Base-by-base conservation (phyloP, 2,888 invertebrate genomes). In the Catocala fraxini region DNA sequence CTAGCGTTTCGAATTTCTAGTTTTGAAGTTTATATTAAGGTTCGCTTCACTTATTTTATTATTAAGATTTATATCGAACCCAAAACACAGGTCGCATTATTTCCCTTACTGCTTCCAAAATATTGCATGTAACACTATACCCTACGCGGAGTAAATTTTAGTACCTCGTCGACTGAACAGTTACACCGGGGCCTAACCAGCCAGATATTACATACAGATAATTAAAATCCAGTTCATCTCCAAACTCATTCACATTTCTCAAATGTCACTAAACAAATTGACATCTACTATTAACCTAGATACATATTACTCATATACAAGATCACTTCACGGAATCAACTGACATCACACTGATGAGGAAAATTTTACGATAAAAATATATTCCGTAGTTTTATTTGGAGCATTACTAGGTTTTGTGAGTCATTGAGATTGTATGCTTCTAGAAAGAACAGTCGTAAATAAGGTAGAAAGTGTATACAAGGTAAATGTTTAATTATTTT, bases 321-420 rank as follows among this genome's bases (percentile, higher is more conserved):
- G 7, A 59, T 57, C 63, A 66, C 59, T 54, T 66, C 66, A 54
- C 46, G 51, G 63, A 66, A 66, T 9, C 15, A 46, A 12, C 35
- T 56, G 49, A 56, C 41, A 51, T 58, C 51, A 58, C 49, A 47
- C 35, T 47, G 5, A 56, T 12, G 33, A 60, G 54, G 57, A 54
- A 58, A 63, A 57, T 53, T 45, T 52, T 6, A 52, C 46, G 4
- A 46, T 39, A 41, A 25, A 47, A 33, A 47, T 6, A 39, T 39
- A 39, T 39, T 39, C 35, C 7, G 35, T 6, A 39, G 35, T 6
- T 35, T 46, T 12, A 57, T 49, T 11, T 42, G 5, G 47, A 52
- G 33, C 42, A 47, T 13, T 43, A 49, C 49, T 56, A 2, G 7
- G 41, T 46, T 35, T 39, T 46, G 12, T 51, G 57, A 51, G 35